These are phyloP conservation scores for Channa striata DNA, from an alignment of 2,797 vertebrate genomes.

Conservation along the genomic window DNA sequence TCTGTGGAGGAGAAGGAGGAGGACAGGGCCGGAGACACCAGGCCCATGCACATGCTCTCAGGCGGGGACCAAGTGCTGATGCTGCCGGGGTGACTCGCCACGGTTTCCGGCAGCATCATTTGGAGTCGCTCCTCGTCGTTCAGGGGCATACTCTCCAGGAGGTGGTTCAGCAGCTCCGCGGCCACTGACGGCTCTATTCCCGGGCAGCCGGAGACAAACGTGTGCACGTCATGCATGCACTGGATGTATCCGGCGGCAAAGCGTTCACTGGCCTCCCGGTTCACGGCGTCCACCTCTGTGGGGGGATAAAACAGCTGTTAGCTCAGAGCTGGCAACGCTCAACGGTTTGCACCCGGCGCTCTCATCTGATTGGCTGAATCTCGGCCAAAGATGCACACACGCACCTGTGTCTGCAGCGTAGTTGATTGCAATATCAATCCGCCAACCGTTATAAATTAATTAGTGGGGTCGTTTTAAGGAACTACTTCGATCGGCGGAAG, in stretches of 20 bases:
- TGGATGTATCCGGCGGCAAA: slow-evolving; percentile 98
- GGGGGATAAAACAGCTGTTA: background rate
- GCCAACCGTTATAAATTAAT: background rate
- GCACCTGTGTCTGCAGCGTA: slow-evolving; percentile 42
- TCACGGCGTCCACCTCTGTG: slow-evolving; percentile 86
- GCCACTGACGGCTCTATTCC: slow-evolving; percentile 91
- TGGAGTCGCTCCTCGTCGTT: slow-evolving; percentile 84
- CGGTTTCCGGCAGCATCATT: slow-evolving; percentile 82
- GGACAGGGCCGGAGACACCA: slow-evolving; percentile 73
- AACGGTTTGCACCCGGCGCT: background rate
- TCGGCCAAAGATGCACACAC: background rate
- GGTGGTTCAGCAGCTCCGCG: slow-evolving; percentile 93
- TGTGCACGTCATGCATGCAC: slow-evolving; percentile 98
- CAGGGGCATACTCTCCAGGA: slow-evolving; percentile 95
- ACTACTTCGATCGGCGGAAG: slow-evolving; percentile 17
- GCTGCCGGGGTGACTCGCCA: slow-evolving; percentile 61
- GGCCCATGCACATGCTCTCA: slow-evolving; percentile 55
- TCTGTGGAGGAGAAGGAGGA: slow-evolving; percentile 72
- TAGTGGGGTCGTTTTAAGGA: background rate
- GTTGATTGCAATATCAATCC: slow-evolving; percentile 44
- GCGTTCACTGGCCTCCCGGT: slow-evolving; percentile 91
- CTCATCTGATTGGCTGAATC: slow-evolving; percentile 52
- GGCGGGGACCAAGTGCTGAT: slow-evolving; percentile 61
- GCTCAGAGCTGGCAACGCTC: too few relatives aligned
- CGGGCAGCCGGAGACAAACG: slow-evolving; percentile 93